Evolutionary conservation across 2,113 vertebrate genomes (phyloP), one percentile per base, ranked within the genome.

Genomic region (Percopsis transmontana): DNA sequence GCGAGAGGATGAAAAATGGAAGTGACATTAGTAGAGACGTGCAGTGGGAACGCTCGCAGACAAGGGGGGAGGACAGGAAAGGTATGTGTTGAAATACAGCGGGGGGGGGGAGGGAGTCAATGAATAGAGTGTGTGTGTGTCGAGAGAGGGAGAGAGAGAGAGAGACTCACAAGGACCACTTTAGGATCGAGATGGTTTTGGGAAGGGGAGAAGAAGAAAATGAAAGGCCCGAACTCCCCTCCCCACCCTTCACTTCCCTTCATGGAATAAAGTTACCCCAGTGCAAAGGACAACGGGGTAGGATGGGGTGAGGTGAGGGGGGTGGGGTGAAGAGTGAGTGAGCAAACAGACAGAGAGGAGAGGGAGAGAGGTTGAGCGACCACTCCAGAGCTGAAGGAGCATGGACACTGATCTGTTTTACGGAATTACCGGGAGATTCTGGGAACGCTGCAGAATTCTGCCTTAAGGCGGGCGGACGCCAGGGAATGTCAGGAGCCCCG

Each of bases 1-100:
- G 80, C 56, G 77, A 81, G 81, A 59, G 61, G 18, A 87, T 89
- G 75, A 89, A 88, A 90, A 84, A 88, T 89, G 87, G 56, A 91
- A 87, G 85, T 80, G 77, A 88, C 75, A 85, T 89, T 86, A 87
- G 81, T 15, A 20, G 77, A 84, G 85, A 87, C 86, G 83, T 81
- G 85, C 1, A 89, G 81, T 58, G 76, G 83, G 86, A 80, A 87
- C 57, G 82, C 76, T 74, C 68, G 54, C 69, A 75, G 58, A 15
- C 16, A 27, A 52, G 44, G 39, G 51, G 56, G 19, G 41, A 33
- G 38, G 55, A 76, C 72, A 79, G 78, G 83, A 81, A 77, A 88
- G 72, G 76, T 78, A 85, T 85, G 87, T 55, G 11, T 66, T 24
- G 60, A 68, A 72, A n/a, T n/a, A 71, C 66, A 59, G 33, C 50